A percentile compares a stretch with the other conserved stretches of the same genome.
These are phyloP conservation scores for Taenioides sp. DNA, from an alignment of 2,797 vertebrate species.

Conservation along the genomic window DNA sequence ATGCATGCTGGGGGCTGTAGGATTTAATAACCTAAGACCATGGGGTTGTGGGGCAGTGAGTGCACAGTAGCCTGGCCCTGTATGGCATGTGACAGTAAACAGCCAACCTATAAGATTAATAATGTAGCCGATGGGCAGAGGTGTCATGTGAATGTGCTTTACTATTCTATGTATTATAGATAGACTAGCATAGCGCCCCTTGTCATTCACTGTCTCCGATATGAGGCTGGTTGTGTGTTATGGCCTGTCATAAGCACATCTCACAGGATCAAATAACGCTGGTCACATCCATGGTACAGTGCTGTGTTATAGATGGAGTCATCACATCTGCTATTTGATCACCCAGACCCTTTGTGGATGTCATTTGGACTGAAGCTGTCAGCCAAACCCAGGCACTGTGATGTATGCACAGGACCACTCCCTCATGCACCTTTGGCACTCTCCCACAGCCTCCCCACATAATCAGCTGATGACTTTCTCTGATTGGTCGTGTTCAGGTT, in stretches of 20 bases:
- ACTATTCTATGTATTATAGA: slow-evolving; percentile 67
- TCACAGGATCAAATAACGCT: slow-evolving; percentile 66
- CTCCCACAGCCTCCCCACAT: slow-evolving; percentile 62
- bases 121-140: slow-evolving; percentile 57
- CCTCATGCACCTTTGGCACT: slow-evolving; percentile 66
- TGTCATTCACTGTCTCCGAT: slow-evolving; percentile 66
- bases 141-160: slow-evolving; percentile 58
- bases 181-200: slow-evolving; percentile 47
- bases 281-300: slow-evolving; percentile 53
- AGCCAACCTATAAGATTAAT: slow-evolving; percentile 69
- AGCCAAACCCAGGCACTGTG: slow-evolving; percentile 55
- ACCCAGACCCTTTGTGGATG: slow-evolving; percentile 62
- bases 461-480: slow-evolving; percentile 72
- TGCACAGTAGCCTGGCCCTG: slow-evolving; percentile 50
- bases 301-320: slow-evolving; percentile 73
- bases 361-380: slow-evolving; percentile 73
- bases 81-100: slow-evolving; percentile 73
- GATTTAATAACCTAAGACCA: slow-evolving; percentile 68
- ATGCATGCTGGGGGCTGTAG: slow-evolving; percentile 74
- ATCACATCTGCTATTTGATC: slow-evolving; percentile 69
- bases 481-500: slow-evolving; percentile 10
- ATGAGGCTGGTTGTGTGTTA: slow-evolving; percentile 58
- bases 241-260: slow-evolving; percentile 58
- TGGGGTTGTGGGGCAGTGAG: slow-evolving; percentile 67
- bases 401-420: slow-evolving; percentile 69